phyloP scores from a whole-genome alignment of 2,888 invertebrate species.

The Drosophila ochracea region DNA sequence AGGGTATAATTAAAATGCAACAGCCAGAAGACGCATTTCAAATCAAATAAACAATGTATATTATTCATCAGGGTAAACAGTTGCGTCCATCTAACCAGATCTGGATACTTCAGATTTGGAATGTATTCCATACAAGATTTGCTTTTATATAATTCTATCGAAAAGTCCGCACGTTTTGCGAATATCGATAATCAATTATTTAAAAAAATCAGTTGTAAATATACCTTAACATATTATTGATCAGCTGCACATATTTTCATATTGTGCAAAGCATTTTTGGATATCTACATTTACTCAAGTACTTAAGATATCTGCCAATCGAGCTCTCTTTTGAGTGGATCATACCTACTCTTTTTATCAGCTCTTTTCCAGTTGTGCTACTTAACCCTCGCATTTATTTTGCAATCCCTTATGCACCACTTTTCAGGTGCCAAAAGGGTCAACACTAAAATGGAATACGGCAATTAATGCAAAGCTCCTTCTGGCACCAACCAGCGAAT shows the following conservation, averaged over 20 bases:
- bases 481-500: constrained; percentile 48
- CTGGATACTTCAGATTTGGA: background rate
- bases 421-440: constrained; percentile 50
- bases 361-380: constrained; percentile 50
- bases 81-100: background rate
- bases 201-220: background rate
- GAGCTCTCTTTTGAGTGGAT: background rate
- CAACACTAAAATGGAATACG: constrained; percentile 57
- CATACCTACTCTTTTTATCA: constrained; percentile 17
- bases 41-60: background rate
- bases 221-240: background rate
- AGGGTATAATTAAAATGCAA: background rate
- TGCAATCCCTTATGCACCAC: constrained; percentile 15
- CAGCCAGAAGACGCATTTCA: background rate
- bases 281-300: too few relatives aligned
- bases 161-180: background rate
- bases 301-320: background rate
- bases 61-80: background rate
- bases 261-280: background rate
- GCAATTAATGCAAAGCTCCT: constrained; percentile 72
- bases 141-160: background rate
- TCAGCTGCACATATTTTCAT: background rate
- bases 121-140: background rate
- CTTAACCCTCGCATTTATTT: constrained; percentile 54
- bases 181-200: background rate